These are phyloP conservation scores for Lanistes nyassanus DNA, from an alignment of 1,140 invertebrate genomes.

Conservation along the genomic window DNA sequence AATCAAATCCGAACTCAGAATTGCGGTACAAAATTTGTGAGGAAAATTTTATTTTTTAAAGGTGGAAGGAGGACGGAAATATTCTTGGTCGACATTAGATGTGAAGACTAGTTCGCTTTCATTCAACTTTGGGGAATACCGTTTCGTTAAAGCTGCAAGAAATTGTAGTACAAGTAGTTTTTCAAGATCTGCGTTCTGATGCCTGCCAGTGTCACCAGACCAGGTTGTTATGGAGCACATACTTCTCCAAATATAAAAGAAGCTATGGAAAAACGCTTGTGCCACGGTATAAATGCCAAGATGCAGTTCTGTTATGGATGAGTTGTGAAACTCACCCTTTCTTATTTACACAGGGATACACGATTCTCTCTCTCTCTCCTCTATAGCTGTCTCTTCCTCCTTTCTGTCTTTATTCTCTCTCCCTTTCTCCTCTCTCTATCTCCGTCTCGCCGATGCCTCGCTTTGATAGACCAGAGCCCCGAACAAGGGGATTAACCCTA, in stretches of 20 bases:
- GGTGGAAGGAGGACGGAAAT: no score
- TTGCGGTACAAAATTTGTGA: no score
- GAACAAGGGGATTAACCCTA: no score
- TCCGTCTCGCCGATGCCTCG: background rate
- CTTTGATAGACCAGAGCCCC: background rate
- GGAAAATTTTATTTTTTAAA: no score
- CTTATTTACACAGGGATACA: background rate
- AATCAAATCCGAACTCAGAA: no score
- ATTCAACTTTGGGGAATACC: no score
- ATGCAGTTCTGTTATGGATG: no score
- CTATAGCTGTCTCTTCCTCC: background rate
- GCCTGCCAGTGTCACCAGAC: background rate
- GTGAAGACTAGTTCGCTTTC: no score
- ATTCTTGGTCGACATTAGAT: no score
- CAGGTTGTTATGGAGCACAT: background rate
- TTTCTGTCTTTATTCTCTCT: background rate
- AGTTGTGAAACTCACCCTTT: no score
- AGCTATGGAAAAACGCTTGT: background rate
- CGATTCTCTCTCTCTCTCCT: background rate
- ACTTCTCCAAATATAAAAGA: background rate
- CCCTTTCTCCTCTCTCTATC: background rate
- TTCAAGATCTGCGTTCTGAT: background rate
- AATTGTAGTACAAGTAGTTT: background rate
- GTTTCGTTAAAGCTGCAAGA: no score
- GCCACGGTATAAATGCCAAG: background rate